A percentile compares a stretch with the other conserved stretches of the same genome.
Evolutionary conservation across 2,113 vertebrate species (phyloP).

Genomic region (Prunella himalayana): DNA sequence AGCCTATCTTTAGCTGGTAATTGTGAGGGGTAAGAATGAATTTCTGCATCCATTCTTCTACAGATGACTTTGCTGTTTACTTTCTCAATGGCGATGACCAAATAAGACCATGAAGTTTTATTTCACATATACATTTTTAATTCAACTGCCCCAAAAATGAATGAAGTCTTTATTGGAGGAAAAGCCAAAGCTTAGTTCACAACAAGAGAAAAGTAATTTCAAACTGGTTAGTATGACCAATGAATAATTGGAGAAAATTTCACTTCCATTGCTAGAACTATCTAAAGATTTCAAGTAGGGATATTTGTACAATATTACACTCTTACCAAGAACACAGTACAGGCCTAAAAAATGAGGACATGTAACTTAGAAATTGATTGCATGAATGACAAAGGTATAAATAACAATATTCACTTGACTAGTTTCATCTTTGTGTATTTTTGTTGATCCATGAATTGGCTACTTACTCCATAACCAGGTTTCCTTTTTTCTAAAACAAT

Average conservation of each 20-base stretch:
- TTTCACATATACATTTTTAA: not conserved
- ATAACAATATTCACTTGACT: not conserved
- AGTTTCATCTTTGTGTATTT: not conserved
- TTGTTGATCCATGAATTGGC: not conserved
- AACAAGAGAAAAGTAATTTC: not conserved
- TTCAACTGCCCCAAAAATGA: not conserved
- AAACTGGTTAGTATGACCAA: not conserved
- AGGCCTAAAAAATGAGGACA: not conserved
- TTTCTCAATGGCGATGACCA: not conserved
- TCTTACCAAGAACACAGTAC: not conserved
- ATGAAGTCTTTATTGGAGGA: not conserved
- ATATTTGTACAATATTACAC: not conserved
- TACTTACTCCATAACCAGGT: not conserved
- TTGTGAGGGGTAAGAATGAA: rapidly evolving
- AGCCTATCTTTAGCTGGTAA: not conserved
- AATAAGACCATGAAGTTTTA: not conserved
- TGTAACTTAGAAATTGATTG: not conserved
- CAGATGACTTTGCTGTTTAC: not conserved
- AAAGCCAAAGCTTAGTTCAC: not conserved
- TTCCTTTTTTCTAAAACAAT: not conserved
- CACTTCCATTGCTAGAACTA: not conserved
- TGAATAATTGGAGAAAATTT: not conserved
- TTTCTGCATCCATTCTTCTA: not conserved
- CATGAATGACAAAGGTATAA: not conserved
- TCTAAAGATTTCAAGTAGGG: not conserved